Conservation (phyloP, 2,888 invertebrate species). For the Malthinus flaveolus region DNA sequence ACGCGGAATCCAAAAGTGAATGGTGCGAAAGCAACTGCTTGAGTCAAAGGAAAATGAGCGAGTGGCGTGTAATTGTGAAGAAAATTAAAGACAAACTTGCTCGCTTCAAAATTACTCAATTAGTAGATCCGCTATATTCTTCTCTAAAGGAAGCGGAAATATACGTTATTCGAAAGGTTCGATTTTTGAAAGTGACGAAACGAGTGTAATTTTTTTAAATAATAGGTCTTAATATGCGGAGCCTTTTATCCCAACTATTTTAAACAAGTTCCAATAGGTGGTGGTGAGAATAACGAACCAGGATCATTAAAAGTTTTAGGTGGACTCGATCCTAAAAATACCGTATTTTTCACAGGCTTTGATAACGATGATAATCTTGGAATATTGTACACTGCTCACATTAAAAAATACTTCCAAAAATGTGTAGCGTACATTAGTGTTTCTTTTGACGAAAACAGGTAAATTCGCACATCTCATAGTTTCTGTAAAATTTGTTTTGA, state of each 20-base stretch:
- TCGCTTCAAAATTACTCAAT: slow-evolving; percentile 62
- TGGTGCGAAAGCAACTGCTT: slow-evolving; percentile 76
- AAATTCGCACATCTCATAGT: slow-evolving; percentile 26
- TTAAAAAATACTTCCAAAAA: slow-evolving; percentile 63
- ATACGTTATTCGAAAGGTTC: slow-evolving; percentile 67
- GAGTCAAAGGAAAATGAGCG: slow-evolving; percentile 70
- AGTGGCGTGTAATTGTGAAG: slow-evolving; percentile 70
- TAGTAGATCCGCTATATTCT: slow-evolving; percentile 53
- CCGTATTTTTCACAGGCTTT: slow-evolving; percentile 70
- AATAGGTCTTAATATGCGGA: slow-evolving; percentile 74
- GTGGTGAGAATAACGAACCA: slow-evolving; percentile 65
- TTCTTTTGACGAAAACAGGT: slow-evolving; percentile 60
- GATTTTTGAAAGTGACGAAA: no score
- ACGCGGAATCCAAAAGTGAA: slow-evolving; percentile 50
- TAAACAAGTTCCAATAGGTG: slow-evolving; percentile 58
- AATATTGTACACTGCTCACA: slow-evolving; percentile 66
- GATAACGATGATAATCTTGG: slow-evolving; percentile 69
- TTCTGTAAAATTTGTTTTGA: slow-evolving; percentile 34
- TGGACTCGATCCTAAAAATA: slow-evolving; percentile 76
- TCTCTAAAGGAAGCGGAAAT: slow-evolving; percentile 58
- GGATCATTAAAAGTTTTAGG: slow-evolving; percentile 67
- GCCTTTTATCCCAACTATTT: slow-evolving; percentile 96
- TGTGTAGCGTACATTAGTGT: slow-evolving; percentile 58
- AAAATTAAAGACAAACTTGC: slow-evolving; percentile 71
- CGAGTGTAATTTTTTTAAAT: neutral